phyloP scores from a whole-genome alignment of 2,797 vertebrate genomes.

The Sorex maritimensis region DNA sequence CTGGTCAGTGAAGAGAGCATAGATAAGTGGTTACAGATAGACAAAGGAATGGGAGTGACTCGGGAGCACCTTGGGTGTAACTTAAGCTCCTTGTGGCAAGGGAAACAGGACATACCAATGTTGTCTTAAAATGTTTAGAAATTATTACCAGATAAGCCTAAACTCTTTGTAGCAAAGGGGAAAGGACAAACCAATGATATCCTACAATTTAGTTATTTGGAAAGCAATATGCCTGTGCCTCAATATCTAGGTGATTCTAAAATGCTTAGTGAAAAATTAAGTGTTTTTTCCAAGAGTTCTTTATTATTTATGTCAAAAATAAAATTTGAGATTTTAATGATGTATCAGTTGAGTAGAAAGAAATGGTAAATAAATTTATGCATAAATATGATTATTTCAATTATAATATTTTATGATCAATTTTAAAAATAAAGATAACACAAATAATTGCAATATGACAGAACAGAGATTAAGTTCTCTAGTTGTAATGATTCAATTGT shows the following conservation, averaged over 20 bases:
- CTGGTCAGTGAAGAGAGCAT: too few species aligned
- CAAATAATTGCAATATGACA: constrained; percentile 1
- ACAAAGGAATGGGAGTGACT: too few species aligned
- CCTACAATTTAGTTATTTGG: not conserved
- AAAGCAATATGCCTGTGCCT: not conserved
- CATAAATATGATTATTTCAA: not conserved
- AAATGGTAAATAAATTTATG: constrained; percentile 54
- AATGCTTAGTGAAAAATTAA: not conserved
- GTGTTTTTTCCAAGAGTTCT: not conserved
- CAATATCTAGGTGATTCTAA: constrained; percentile 34
- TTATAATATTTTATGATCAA: constrained; percentile 31
- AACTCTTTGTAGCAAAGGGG: too few species aligned
- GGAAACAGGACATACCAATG: too few species aligned
- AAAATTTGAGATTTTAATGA: constrained; percentile 25
- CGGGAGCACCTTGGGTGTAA: too few species aligned
- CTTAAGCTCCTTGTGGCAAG: too few species aligned
- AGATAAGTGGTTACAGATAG: too few species aligned
- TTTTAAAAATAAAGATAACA: constrained; percentile 55
- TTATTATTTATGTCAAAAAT: constrained; percentile 26
- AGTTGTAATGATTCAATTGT: not conserved
- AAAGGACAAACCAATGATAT: too few species aligned
- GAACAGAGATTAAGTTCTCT: constrained; percentile 32
- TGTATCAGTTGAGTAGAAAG: not conserved
- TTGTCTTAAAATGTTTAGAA: too few species aligned
- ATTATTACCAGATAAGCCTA: too few species aligned